Evolutionary conservation across 2,888 invertebrate species (phyloP).

Genomic region (Papilio protenor): DNA sequence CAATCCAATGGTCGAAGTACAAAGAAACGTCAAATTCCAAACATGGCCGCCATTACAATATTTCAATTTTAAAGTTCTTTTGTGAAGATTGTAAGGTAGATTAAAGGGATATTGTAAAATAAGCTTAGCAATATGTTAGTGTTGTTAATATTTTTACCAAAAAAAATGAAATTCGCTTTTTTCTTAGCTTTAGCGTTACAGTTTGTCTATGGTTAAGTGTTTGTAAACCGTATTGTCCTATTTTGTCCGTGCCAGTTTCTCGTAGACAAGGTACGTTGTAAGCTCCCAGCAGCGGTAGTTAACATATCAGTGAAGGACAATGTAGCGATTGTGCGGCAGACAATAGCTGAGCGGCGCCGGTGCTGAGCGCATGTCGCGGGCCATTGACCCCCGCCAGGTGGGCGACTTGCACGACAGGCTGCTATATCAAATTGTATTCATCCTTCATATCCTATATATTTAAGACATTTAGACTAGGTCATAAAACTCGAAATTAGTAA

Average conservation of each 20-base stretch:
- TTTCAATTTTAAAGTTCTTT: background rate
- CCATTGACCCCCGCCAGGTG: conserved; percentile 36
- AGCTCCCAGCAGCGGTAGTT: background rate
- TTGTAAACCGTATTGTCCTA: background rate
- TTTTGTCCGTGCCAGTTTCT: background rate
- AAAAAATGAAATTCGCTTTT: no score
- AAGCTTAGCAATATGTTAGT: no score
- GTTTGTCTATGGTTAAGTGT: background rate
- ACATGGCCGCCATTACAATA: background rate
- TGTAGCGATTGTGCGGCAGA: conserved; percentile 10
- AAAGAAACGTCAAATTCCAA: background rate
- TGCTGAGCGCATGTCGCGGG: conserved; percentile 18
- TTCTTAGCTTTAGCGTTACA: background rate
- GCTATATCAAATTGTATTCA: background rate
- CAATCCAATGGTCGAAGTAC: background rate
- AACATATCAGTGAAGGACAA: conserved; percentile 11
- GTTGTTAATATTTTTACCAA: no score
- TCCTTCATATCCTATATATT: background rate
- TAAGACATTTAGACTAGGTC: no score
- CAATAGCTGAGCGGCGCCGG: conserved; percentile 23
- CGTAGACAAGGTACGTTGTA: conserved; percentile 3
- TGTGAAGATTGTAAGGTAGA: no score
- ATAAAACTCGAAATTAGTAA: background rate
- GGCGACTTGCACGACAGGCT: conserved; percentile 17
- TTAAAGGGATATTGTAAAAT: no score